Evolutionary conservation across 2,888 invertebrate species (phyloP).

Genomic region (Spodoptera exigua): DNA sequence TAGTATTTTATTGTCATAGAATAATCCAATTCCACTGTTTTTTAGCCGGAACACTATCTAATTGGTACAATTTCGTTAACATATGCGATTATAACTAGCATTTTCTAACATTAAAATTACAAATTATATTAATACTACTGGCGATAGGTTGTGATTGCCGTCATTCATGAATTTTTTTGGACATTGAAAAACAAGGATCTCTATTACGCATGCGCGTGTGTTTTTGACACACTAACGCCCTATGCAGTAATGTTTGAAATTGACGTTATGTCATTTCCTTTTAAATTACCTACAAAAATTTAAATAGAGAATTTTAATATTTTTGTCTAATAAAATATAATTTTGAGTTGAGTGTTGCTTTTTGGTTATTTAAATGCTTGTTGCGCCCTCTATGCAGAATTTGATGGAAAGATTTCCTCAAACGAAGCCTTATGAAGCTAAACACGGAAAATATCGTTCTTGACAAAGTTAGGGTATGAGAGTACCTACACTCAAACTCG

Average conservation of each 20-base stretch:
- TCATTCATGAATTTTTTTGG: constrained; percentile 86
- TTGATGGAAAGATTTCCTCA: not conserved
- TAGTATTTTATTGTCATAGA: constrained; percentile 79
- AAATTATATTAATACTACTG: constrained; percentile 76
- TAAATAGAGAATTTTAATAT: not conserved
- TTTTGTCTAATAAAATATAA: not conserved
- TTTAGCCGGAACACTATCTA: constrained; percentile 81
- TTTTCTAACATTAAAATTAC: constrained; percentile 81
- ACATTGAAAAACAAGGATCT: constrained; percentile 75
- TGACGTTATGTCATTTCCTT: not conserved
- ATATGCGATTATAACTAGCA: constrained; percentile 75
- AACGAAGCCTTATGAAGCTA: not conserved
- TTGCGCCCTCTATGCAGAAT: constrained; percentile 35
- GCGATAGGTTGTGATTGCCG: constrained; percentile 77
- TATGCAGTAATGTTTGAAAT: constrained; percentile 55
- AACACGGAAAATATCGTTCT: not conserved
- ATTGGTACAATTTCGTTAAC: constrained; percentile 78
- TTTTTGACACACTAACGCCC: constrained; percentile 58
- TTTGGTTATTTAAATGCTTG: not conserved
- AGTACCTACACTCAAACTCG: constrained; percentile 3
- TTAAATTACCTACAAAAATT: not conserved
- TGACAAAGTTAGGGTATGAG: not conserved
- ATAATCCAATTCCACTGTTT: constrained; percentile 71
- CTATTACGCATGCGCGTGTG: constrained; percentile 80
- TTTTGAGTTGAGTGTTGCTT: not conserved